These are phyloP conservation scores for Diachasma alloeum DNA, from an alignment of 1,140 invertebrate species.

Conservation along the genomic window DNA sequence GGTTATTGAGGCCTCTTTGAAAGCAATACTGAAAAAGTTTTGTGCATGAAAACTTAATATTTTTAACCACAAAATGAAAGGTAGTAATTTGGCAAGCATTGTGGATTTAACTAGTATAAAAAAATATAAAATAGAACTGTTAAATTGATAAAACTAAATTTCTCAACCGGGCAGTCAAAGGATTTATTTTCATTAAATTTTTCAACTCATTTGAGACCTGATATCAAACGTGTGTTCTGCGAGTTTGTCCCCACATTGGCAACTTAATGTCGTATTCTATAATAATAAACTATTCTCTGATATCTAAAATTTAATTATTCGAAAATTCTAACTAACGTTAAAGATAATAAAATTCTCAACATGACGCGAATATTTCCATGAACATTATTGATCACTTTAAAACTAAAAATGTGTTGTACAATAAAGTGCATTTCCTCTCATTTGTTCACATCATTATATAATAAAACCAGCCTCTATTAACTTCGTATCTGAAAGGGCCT, in stretches of 20 bases:
- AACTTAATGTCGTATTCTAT: slow-evolving; percentile 7
- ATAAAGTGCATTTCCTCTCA: slow-evolving; percentile 56
- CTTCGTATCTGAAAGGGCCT: slow-evolving; percentile 47
- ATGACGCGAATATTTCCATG: background rate
- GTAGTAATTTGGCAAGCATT: slow-evolving; percentile 32
- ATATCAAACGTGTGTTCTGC: slow-evolving; percentile 8
- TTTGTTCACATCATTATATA: slow-evolving; percentile 24
- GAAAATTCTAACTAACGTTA: background rate
- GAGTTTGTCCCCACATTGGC: slow-evolving; percentile 10
- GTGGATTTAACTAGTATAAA: slow-evolving; percentile 6
- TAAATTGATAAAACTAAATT: background rate
- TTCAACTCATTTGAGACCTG: slow-evolving; percentile 8
- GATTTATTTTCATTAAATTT: background rate
- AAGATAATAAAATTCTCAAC: slow-evolving; percentile 3
- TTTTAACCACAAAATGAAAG: slow-evolving; percentile 19
- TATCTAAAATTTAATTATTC: background rate
- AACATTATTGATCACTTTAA: slow-evolving; percentile 26
- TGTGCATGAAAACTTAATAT: slow-evolving; percentile 9
- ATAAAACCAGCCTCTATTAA: slow-evolving; percentile 62
- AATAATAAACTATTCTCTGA: background rate
- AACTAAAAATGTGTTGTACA: slow-evolving; percentile 51
- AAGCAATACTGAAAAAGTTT: background rate
- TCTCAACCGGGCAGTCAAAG: background rate
- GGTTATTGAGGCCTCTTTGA: background rate
- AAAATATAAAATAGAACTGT: background rate